A percentile compares a stretch with the other conserved stretches of the same genome.
phyloP scores from a whole-genome alignment of 1,140 invertebrate genomes.

The Stegodyphus mimosarum region DNA sequence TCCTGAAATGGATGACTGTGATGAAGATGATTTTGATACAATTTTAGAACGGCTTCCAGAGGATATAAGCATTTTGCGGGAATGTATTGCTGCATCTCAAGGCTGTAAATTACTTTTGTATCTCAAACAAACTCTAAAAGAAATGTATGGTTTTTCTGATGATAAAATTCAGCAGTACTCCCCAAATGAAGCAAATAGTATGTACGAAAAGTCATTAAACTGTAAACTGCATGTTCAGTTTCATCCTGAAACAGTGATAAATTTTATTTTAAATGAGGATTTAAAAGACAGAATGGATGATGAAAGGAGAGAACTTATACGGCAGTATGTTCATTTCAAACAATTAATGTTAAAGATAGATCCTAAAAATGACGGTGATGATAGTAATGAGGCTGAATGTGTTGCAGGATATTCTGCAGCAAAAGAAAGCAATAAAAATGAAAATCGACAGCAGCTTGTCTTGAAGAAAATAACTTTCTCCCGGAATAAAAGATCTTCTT shows the following conservation, averaged over 20 bases:
- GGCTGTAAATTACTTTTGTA: conserved; percentile 92
- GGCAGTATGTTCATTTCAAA: conserved; percentile 90
- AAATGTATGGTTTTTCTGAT: conserved; percentile 94
- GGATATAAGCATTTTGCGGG: conserved; percentile 80
- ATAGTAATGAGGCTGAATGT: conserved; percentile 17
- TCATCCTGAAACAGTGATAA: conserved; percentile 87
- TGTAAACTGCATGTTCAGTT: conserved; percentile 83
- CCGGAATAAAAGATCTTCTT: conserved; percentile 15
- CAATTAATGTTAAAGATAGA: conserved; percentile 91
- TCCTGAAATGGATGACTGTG: conserved; percentile 67
- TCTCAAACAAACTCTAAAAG: conserved; percentile 94
- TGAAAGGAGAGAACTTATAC: conserved; percentile 73
- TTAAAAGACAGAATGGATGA: conserved; percentile 19
- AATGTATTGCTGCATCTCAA: conserved; percentile 89
- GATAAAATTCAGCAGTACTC: conserved; percentile 96
- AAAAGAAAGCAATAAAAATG: conserved; percentile 4
- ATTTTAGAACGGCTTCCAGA: conserved; percentile 81
- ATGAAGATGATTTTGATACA: conserved; percentile 85
- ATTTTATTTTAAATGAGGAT: conserved; percentile 66
- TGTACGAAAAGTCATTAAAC: conserved; percentile 93
- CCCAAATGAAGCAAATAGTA: conserved; percentile 92
- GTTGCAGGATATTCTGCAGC: conserved; percentile 5
- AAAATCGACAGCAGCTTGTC: background rate
- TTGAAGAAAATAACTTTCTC: conserved; percentile 2
- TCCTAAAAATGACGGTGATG: conserved; percentile 87